These are phyloP conservation scores for Cephus nigrinus DNA, from an alignment of 2,888 invertebrate genomes.

Conservation along the genomic window DNA sequence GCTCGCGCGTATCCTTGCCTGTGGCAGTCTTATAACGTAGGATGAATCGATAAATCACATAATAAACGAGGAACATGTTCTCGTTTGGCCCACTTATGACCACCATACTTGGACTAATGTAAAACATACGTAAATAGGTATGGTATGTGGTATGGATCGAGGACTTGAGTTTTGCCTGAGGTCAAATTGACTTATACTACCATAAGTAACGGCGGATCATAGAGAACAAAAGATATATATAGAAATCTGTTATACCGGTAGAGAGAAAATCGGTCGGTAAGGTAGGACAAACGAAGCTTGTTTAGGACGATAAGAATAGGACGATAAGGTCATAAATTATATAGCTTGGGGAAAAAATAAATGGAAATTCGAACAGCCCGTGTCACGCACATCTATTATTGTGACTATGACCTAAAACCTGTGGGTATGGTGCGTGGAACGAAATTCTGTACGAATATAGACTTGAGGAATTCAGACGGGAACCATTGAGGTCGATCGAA, in stretches of 20 bases:
- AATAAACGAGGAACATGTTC: background rate
- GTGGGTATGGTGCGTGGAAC: background rate
- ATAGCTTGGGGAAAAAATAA: background rate
- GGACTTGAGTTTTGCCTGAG: background rate
- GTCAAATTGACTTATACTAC: background rate
- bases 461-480: background rate
- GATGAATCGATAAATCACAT: background rate
- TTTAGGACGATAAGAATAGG: background rate
- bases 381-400: background rate
- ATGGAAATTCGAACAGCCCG: background rate
- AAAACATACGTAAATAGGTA: background rate
- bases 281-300: background rate
- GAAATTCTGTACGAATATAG: background rate
- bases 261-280: background rate
- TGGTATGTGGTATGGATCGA: background rate
- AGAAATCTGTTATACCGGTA: background rate
- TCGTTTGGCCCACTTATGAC: background rate
- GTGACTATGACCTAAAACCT: background rate
- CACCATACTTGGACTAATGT: background rate
- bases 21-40: background rate
- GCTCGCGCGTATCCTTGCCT: background rate
- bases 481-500: background rate
- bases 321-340: background rate
- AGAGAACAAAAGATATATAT: background rate
- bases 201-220: too few relatives aligned